These are phyloP conservation scores for Drosophila bocki DNA, from an alignment of 1,140 invertebrate species.

Conservation along the genomic window DNA sequence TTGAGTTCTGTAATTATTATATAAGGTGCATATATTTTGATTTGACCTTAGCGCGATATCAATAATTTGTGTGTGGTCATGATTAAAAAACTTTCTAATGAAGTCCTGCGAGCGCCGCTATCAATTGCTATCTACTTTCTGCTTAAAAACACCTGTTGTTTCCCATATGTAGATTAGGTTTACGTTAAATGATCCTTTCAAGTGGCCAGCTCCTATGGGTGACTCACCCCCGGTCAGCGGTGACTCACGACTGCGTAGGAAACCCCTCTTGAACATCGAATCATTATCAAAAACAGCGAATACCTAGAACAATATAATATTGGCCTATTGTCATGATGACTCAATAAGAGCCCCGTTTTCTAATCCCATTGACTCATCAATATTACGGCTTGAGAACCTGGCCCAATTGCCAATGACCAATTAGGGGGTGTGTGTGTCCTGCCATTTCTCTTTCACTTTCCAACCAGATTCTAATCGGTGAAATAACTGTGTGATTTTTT, in stretches of 20 bases:
- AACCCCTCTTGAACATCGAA: conserved; percentile 55
- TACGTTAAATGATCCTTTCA: conserved; percentile 34
- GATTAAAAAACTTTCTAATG: background rate
- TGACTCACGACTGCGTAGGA: conserved; percentile 59
- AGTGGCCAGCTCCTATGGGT: conserved; percentile 2
- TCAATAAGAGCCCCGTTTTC: conserved; percentile 23
- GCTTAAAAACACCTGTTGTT: conserved; percentile 10
- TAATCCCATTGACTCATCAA: conserved; percentile 44
- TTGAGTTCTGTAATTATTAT: conserved; percentile 13
- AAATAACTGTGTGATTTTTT: conserved; percentile 48
- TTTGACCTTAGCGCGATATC: background rate
- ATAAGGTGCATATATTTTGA: background rate
- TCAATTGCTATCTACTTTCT: conserved; percentile 4
- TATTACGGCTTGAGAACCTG: conserved; percentile 12
- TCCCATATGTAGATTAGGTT: conserved; percentile 5
- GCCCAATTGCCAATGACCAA: background rate
- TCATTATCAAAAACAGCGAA: conserved; percentile 43
- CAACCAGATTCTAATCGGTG: conserved; percentile 15
- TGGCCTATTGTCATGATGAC: conserved; percentile 40
- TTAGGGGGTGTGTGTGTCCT: conserved; percentile 7
- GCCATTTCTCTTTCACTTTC: background rate
- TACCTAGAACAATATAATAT: conserved; percentile 38
- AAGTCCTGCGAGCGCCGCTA: background rate
- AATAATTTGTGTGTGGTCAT: conserved; percentile 13
- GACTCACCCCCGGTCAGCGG: conserved; percentile 33